Evolutionary conservation across 92 coral and sea anemone genomes (phyloP).

Genomic region (Phenganax subtilis): DNA sequence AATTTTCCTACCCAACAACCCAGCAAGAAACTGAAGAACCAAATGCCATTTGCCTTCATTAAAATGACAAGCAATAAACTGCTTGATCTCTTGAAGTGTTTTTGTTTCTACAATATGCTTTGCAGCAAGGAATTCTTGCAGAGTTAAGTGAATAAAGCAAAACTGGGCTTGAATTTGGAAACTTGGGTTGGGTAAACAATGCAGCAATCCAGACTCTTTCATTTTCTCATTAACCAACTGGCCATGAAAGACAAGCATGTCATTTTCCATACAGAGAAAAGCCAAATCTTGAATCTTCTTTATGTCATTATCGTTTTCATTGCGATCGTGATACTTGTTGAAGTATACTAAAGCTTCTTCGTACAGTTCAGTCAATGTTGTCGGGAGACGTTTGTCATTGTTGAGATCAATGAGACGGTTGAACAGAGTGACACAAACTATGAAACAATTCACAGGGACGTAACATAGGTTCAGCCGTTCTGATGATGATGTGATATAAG

Average conservation of each 20-base stretch:
- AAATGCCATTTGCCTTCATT: neutral
- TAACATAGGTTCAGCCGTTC: constrained; percentile 49
- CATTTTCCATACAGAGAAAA: constrained; percentile 1
- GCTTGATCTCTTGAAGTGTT: neutral
- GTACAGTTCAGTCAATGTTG: constrained; percentile 11
- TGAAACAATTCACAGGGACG: constrained; percentile 56
- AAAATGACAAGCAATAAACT: neutral
- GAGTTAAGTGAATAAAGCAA: constrained; percentile 16
- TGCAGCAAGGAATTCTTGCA: constrained; percentile 33
- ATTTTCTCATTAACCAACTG: neutral
- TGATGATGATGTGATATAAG: neutral
- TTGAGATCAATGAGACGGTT: neutral
- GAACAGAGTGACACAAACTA: constrained; percentile 33
- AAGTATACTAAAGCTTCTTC: neutral
- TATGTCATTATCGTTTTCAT: neutral
- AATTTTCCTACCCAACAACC: constrained; percentile 6
- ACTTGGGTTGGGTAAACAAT: neutral
- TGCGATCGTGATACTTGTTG: neutral
- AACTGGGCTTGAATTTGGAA: neutral
- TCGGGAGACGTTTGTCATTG: neutral
- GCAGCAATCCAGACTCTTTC: neutral
- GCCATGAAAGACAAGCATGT: neutral
- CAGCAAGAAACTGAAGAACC: constrained; percentile 13
- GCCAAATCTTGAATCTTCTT: neutral
- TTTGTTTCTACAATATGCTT: neutral